phyloP scores from a whole-genome alignment of 2,888 invertebrate species.

The Erebia aethiops region DNA sequence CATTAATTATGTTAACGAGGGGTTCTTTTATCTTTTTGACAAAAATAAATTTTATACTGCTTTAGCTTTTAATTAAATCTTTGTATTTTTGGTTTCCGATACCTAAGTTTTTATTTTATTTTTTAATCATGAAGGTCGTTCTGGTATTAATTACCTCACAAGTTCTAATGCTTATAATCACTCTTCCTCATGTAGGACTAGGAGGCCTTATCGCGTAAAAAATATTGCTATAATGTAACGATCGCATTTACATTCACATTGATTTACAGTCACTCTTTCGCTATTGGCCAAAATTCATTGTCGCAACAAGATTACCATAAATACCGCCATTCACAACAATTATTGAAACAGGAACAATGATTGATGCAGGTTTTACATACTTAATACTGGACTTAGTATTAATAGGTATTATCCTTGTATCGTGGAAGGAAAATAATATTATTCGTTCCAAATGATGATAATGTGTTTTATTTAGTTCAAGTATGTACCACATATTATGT shows the following conservation, averaged over 20 bases:
- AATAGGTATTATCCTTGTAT: not conserved
- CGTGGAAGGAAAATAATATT: not conserved
- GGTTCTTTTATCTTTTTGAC: slow-evolving; percentile 2
- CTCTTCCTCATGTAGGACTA: no score
- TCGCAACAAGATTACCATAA: no score
- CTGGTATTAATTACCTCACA: not conserved
- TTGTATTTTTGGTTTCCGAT: not conserved
- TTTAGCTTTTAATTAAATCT: not conserved
- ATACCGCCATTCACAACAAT: no score
- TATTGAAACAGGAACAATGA: no score
- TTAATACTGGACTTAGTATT: no score
- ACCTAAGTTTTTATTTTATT: not conserved
- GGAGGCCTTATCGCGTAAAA: no score
- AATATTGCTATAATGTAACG: no score
- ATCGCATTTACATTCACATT: no score
- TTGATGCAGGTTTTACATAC: no score
- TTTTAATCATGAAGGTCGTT: not conserved
- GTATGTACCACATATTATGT: slow-evolving; percentile 25
- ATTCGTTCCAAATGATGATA: not conserved
- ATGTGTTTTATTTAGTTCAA: not conserved
- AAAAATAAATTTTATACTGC: not conserved
- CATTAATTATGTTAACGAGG: slow-evolving; percentile 19
- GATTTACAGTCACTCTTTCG: no score
- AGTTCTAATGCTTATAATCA: no score
- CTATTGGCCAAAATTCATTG: no score